These are phyloP conservation scores for Euura saliciscinereae DNA, from an alignment of 1,140 invertebrate species.

Conservation along the genomic window DNA sequence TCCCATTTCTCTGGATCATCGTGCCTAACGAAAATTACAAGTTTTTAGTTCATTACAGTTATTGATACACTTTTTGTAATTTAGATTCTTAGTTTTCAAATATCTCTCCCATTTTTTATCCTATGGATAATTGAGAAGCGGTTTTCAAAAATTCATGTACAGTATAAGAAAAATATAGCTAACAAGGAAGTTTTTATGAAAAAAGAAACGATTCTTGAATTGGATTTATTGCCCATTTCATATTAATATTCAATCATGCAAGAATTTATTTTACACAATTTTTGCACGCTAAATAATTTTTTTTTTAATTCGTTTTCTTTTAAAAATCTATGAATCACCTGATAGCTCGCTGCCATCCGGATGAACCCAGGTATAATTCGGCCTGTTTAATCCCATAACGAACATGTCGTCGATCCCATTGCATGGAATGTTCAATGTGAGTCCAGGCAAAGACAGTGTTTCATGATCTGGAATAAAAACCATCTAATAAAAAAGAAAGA, in stretches of 20 bases:
- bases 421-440: slow-evolving; percentile 44
- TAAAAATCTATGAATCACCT: slow-evolving; percentile 23
- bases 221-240: too few species aligned
- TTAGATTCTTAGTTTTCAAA: too few species aligned
- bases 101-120: too few species aligned
- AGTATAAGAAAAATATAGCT: too few species aligned
- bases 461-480: slow-evolving; percentile 36
- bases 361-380: slow-evolving; percentile 46
- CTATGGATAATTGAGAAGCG: not conserved
- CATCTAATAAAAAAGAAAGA: not conserved
- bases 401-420: slow-evolving; percentile 41
- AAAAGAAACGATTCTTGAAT: too few species aligned
- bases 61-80: too few species aligned
- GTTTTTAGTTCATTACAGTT: not conserved
- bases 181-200: too few species aligned
- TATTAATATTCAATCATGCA: too few species aligned
- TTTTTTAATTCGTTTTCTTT: too few species aligned
- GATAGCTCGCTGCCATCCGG: slow-evolving; percentile 37
- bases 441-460: slow-evolving; percentile 42
- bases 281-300: too few species aligned
- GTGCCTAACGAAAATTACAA: slow-evolving; percentile 22
- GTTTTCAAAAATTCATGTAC: not conserved
- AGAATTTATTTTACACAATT: too few species aligned
- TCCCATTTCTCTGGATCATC: slow-evolving; percentile 41
- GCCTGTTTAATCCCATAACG: slow-evolving; percentile 40